Evolutionary conservation across 2,113 vertebrate species (phyloP), one percentile per base, ranked within the genome.

Genomic region (Carollia perspicillata): DNA sequence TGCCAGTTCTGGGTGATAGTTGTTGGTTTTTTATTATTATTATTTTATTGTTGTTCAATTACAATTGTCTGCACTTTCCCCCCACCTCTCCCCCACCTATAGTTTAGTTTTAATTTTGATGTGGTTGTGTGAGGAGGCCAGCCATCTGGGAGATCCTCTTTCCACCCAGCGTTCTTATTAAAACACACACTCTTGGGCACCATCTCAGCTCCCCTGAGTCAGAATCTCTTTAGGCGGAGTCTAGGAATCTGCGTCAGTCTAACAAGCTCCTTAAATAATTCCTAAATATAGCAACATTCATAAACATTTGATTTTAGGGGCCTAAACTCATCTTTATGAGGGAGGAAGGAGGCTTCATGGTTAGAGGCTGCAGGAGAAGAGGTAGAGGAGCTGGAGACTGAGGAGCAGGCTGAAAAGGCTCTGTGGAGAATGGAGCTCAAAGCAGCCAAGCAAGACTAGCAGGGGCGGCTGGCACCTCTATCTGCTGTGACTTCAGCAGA

Each of bases 211-310:
- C 28, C 4, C 40, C 65, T 58, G 26, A 77, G 74, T 81, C 69
- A 51, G 28, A 86, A 37, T n/a, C 47, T 58, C 72, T 53, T 10
- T 4, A 1, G 6, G 3, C 8, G 3, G 18, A 40, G 10, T 44
- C 13, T 58, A 44, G 83, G n/a, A 51, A 71, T 86, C n/a, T 66
- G 20, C 35, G 86, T 78, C 30, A n/a, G n/a, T 68, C 81, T 49
- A 89, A 94, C 12, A 28, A 65, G 44, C 26, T 78, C 49, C 18
- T 28, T 42, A 58, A 20, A 85, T 60, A 51, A 84, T 68, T 84
- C 49, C 51, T 71, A 81, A 72, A 81, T 42, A 92, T 35, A 53
- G 11, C 3, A 26, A 60, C 40, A 40, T n/a, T n/a, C 37, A 71
- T 94, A 94, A 84, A 14, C 16, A n/a, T 33, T 30, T 30, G 42